phyloP scores from a whole-genome alignment of 2,888 invertebrate genomes.

The Yponomeuta cagnagella region DNA sequence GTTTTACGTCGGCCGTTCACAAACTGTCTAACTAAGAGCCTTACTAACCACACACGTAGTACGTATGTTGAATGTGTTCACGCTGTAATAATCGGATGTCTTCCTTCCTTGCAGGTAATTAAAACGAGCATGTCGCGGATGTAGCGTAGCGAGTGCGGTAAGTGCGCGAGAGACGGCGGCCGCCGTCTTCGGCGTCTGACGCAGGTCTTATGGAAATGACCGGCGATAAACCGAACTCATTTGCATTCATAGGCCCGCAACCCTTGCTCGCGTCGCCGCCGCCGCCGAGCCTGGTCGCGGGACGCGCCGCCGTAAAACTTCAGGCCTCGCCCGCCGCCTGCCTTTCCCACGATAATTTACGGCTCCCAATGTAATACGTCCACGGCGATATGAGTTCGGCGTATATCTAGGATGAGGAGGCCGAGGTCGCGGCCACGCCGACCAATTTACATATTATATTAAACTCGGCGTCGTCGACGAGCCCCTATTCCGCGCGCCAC shows the following conservation, averaged over 20 bases:
- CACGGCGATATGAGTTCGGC: slow-evolving; percentile 64
- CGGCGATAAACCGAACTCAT: slow-evolving; percentile 69
- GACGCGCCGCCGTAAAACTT: slow-evolving; percentile 53
- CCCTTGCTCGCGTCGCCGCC: slow-evolving; percentile 65
- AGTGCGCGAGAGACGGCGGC: slow-evolving; percentile 27
- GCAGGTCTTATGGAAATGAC: slow-evolving; percentile 68
- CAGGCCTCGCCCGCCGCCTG: slow-evolving; percentile 36
- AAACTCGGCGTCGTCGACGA: slow-evolving; percentile 50
- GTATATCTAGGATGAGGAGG: slow-evolving; percentile 37
- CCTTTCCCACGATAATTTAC: slow-evolving; percentile 71
- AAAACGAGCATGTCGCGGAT: slow-evolving; percentile 38
- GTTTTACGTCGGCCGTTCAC: background rate
- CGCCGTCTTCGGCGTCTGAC: slow-evolving; percentile 39
- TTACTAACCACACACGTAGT: background rate
- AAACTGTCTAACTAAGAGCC: background rate
- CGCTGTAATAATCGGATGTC: background rate
- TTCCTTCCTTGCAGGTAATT: slow-evolving; percentile 38
- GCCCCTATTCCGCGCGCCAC: slow-evolving; percentile 59
- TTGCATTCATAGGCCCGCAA: slow-evolving; percentile 76
- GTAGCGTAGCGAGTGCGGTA: slow-evolving; percentile 47
- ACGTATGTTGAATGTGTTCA: background rate
- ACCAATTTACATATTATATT: slow-evolving; percentile 76
- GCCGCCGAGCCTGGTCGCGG: slow-evolving; percentile 34
- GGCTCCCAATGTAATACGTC: slow-evolving; percentile 69
- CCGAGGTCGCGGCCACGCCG: slow-evolving; percentile 61